phyloP scores from a whole-genome alignment of 2,797 vertebrate genomes.

The Poeciliopsis turneri region DNA sequence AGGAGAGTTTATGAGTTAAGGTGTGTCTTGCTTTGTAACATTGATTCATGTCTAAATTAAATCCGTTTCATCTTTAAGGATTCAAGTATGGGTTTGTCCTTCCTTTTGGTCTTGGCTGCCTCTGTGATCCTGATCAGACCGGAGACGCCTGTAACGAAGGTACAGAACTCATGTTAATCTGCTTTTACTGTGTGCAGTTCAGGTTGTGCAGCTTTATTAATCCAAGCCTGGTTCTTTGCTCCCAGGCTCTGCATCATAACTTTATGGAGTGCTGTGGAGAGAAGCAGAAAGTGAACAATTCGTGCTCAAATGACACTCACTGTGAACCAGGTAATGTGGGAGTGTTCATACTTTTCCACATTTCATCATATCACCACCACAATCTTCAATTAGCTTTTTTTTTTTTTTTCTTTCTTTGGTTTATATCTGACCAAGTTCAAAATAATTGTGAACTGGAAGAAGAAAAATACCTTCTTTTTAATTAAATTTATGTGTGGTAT shows the following conservation, averaged over 20 bases:
- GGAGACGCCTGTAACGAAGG: constrained; percentile 79
- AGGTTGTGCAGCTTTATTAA: constrained; percentile 4
- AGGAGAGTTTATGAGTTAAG: neutral
- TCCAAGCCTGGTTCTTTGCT: constrained; percentile 19
- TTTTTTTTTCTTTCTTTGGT: too few species aligned
- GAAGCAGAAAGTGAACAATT: constrained; percentile 74
- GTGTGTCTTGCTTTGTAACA: neutral
- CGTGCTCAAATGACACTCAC: constrained; percentile 79
- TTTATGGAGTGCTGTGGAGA: constrained; percentile 78
- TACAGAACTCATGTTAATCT: constrained; percentile 35
- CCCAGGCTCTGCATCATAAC: constrained; percentile 76
- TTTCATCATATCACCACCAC: neutral
- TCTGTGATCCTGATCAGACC: constrained; percentile 79
- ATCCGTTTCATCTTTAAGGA: constrained; percentile 46
- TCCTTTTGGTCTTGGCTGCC: constrained; percentile 78
- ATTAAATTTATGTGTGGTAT: neutral
- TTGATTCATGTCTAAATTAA: constrained; percentile 11
- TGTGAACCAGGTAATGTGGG: constrained; percentile 79
- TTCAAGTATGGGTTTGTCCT: constrained; percentile 74
- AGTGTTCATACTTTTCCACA: neutral
- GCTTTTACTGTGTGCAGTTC: neutral
- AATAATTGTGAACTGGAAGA: neutral
- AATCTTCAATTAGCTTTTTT: neutral
- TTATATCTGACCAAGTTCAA: neutral
- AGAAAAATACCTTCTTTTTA: neutral